A percentile compares a stretch with the other conserved stretches of the same genome.
These are phyloP conservation scores for Nomada ferruginata DNA, from an alignment of 2,888 invertebrate species.

Conservation along the genomic window DNA sequence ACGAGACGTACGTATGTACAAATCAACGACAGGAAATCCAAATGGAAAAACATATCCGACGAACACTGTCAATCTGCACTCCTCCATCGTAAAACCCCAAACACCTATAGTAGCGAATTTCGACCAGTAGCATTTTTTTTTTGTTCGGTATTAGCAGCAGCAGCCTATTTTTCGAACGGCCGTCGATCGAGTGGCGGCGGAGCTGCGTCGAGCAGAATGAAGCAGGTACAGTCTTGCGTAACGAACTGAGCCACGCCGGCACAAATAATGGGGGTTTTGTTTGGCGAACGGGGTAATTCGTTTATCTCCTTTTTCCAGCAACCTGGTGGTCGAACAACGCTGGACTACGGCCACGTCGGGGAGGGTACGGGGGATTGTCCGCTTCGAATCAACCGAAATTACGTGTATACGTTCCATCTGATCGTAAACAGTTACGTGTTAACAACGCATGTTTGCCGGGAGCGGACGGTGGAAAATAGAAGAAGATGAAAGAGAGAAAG, in stretches of 20 bases:
- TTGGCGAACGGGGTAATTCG: constrained; percentile 70
- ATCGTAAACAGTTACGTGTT: constrained; percentile 73
- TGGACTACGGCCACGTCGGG: constrained; percentile 32
- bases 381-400: constrained; percentile 70
- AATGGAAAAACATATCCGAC: too few relatives aligned
- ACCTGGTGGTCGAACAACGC: constrained; percentile 54
- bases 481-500: not conserved
- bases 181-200: constrained; percentile 33
- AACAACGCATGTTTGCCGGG: constrained; percentile 59
- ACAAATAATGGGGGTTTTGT: constrained; percentile 74
- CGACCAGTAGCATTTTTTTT: not conserved
- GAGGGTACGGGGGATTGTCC: constrained; percentile 41
- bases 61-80: too few relatives aligned
- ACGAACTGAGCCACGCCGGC: constrained; percentile 71
- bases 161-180: constrained; percentile 36
- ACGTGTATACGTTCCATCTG: constrained; percentile 71
- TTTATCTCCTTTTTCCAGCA: constrained; percentile 73
- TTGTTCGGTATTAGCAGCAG: constrained; percentile 16
- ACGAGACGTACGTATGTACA: too few relatives aligned
- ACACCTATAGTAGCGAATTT: constrained; percentile 2
- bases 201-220: constrained; percentile 60
- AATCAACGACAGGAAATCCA: too few relatives aligned
- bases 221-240: constrained; percentile 70
- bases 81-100: too few relatives aligned
- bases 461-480: constrained; percentile 8